Evolutionary conservation across 2,888 invertebrate species (phyloP), one percentile per base, ranked within the genome.

Genomic region (Autographa gamma): DNA sequence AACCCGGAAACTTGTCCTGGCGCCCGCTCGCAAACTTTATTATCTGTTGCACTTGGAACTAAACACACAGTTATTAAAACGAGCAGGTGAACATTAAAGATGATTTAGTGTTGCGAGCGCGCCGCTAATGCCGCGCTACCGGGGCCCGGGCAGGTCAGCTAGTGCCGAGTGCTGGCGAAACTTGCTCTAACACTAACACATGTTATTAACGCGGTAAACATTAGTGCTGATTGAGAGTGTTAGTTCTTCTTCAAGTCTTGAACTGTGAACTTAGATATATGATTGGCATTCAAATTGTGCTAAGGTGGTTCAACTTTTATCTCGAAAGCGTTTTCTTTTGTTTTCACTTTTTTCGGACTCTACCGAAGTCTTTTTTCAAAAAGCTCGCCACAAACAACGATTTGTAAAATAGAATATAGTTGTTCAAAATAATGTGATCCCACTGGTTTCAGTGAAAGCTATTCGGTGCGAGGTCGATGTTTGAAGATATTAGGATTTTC

Each of bases 51-150:
- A 56, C 66, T 62, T 63, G 66, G 76, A 58, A 14, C 25, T 61
- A 31, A 32, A 54, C 19, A 62, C 61, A 60, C n/a, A 65, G 73
- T 71, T 72, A 75, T 74, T 80, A 73, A 62, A 80, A 63, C 59
- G 70, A 71, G 64, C 77, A 77, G 71, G 79, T 71, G 71, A 66
- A 74, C 67, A 70, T 83, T 74, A 81, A 71, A 65, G 48, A 69
- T 83, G 83, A 81, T 79, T 79, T 77, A 79, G 66, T 71, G 62
- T 65, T 60, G 60, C 58, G 56, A 61, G 72, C 66, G 66, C 63
- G 60, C 48, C 48, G 52, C 64, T 72, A 77, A 83, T 81, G 60
- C 71, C 59, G 62, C 43, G n/a, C 58, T 25, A 18, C 52, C 18
- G 34, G 16, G 38, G 38, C n/a, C 54, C 25, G 16, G 60, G 66